A percentile compares a stretch with the other conserved stretches of the same genome.
These are phyloP conservation scores for Eriosoma lanigerum DNA, from an alignment of 1,140 invertebrate genomes.

Conservation along the genomic window DNA sequence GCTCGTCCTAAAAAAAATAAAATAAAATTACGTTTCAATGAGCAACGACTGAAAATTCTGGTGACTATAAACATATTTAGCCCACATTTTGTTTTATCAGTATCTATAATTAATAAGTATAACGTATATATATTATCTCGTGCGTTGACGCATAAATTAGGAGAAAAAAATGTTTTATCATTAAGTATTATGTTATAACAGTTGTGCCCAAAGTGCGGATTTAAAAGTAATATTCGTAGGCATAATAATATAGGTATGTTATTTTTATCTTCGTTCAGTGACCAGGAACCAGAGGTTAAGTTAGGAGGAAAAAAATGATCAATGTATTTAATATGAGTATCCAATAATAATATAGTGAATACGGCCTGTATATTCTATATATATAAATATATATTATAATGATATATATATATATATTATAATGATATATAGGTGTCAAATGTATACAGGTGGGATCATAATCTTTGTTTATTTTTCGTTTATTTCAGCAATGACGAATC, in stretches of 20 bases:
- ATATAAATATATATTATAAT: too few species aligned
- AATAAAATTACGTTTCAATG: background rate
- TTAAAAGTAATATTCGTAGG: background rate
- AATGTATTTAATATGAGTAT: too few species aligned
- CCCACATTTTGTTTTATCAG: slow-evolving; percentile 31
- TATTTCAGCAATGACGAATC: slow-evolving; percentile 10
- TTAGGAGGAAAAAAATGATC: background rate
- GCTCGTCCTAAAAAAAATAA: too few species aligned
- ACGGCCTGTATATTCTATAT: background rate
- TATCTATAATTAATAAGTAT: background rate
- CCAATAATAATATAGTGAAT: background rate
- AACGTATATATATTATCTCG: too few species aligned
- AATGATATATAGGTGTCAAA: background rate
- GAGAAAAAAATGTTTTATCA: background rate
- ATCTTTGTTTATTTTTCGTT: background rate
- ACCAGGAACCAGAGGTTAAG: background rate
- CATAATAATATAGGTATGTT: background rate
- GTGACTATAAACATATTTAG: slow-evolving; percentile 1
- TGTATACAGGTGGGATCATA: slow-evolving; percentile 23
- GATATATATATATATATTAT: too few species aligned
- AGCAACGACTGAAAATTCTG: slow-evolving; percentile 9
- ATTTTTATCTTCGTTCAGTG: background rate
- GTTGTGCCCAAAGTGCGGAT: slow-evolving; percentile 13
- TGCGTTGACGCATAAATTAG: background rate
- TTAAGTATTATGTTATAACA: slow-evolving; percentile 27